phyloP scores from a whole-genome alignment of 2,888 invertebrate genomes.

The Apantesis nais region DNA sequence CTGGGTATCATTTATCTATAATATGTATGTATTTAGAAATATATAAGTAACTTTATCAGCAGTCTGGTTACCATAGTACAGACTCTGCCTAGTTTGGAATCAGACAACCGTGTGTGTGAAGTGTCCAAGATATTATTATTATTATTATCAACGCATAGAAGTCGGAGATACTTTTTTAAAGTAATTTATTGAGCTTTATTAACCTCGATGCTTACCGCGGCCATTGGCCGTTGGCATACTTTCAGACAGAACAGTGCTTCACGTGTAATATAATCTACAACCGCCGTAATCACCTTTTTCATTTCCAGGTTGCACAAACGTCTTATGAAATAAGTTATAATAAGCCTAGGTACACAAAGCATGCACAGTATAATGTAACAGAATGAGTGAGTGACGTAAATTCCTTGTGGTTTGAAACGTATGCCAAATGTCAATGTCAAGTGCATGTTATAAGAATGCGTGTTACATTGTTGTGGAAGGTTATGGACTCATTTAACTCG shows the following conservation, averaged over 20 bases:
- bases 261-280: slow-evolving; percentile 50
- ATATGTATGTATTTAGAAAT: too few relatives aligned
- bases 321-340: slow-evolving; percentile 37
- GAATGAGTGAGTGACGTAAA: slow-evolving; percentile 18
- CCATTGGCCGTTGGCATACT: slow-evolving; percentile 66
- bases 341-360: neutral
- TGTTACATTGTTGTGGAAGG: slow-evolving; percentile 14
- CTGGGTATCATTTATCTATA: too few relatives aligned
- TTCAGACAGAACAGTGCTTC: slow-evolving; percentile 57
- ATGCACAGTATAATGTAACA: slow-evolving; percentile 2
- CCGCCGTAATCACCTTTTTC: slow-evolving; percentile 47
- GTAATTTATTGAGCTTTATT: slow-evolving; percentile 12
- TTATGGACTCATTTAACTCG: slow-evolving; percentile 5
- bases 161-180: too few relatives aligned
- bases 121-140: too few relatives aligned
- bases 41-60: too few relatives aligned
- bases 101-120: too few relatives aligned
- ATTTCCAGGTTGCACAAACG: slow-evolving; percentile 43
- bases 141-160: too few relatives aligned
- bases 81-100: too few relatives aligned
- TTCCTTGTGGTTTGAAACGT: slow-evolving; percentile 44
- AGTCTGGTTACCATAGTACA: too few relatives aligned
- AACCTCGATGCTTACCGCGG: slow-evolving; percentile 54
- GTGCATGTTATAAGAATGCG: slow-evolving; percentile 17
- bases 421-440: slow-evolving; percentile 47